A percentile compares a stretch with the other conserved stretches of the same genome.
phyloP scores from a whole-genome alignment of 2,888 invertebrate genomes.

The Cheilosia grossa region DNA sequence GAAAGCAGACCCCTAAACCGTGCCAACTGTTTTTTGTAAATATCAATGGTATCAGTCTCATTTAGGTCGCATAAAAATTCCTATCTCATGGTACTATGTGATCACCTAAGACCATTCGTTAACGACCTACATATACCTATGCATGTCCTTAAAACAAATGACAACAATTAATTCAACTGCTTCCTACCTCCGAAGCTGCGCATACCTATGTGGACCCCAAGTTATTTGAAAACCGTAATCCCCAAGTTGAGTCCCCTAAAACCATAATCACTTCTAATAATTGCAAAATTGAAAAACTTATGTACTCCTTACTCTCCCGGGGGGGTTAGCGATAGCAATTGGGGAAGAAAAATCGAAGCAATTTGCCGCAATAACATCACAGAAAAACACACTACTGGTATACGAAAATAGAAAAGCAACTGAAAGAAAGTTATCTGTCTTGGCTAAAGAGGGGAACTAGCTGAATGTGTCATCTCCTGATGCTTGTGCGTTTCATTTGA shows the following conservation, averaged over 20 bases:
- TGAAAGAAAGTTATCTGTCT: constrained; percentile 35
- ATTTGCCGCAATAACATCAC: constrained; percentile 52
- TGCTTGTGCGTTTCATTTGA: constrained; percentile 39
- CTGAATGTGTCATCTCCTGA: constrained; percentile 4
- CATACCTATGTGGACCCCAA: no score
- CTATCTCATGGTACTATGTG: no score
- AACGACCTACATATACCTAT: no score
- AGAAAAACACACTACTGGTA: constrained; percentile 7
- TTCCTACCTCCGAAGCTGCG: no score
- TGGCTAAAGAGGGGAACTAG: constrained; percentile 42
- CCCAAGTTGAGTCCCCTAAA: constrained; percentile 17
- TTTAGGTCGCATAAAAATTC: no score
- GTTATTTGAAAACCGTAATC: no score
- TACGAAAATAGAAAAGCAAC: constrained; percentile 15
- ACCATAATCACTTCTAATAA: constrained; percentile 82
- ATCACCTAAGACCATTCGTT: no score
- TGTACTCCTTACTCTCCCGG: constrained; percentile 78
- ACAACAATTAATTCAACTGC: no score
- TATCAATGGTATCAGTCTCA: no score
- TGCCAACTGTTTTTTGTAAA: no score
- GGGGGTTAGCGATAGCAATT: constrained; percentile 64
- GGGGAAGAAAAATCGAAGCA: constrained; percentile 57
- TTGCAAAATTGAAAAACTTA: constrained; percentile 82
- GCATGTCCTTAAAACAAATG: no score
- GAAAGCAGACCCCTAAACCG: no score